Percentiles rank a stretch among this genome's conserved stretches.
Conservation (phyloP, 1,140 invertebrate species). For the Neomicropteryx cornuta region DNA sequence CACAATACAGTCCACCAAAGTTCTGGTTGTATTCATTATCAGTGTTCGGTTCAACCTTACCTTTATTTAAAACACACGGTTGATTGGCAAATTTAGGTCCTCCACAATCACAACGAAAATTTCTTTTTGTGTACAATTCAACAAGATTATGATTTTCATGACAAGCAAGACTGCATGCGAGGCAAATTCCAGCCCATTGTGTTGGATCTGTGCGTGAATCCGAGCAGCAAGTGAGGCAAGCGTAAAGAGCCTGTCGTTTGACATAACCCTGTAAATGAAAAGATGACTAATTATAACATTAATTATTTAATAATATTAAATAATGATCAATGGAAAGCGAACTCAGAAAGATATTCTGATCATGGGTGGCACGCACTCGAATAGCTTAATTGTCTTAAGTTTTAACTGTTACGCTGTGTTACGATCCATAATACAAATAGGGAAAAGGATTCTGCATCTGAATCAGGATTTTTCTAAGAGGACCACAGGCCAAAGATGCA, state of each 20-base stretch:
- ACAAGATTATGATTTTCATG: conserved; percentile 94
- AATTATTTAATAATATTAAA: conserved; percentile 1
- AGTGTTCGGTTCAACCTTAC: conserved; percentile 58
- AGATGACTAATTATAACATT: conserved; percentile 4
- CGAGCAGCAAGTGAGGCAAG: conserved; percentile 81
- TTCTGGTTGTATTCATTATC: conserved; percentile 92
- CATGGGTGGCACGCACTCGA: no score
- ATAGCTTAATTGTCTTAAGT: no score
- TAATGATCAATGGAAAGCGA: no score
- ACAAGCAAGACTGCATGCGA: conserved; percentile 90
- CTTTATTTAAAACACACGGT: conserved; percentile 61
- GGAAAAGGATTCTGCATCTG: no score
- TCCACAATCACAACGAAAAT: conserved; percentile 96
- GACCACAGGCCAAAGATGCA: no score
- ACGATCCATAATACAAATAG: no score
- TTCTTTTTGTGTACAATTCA: conserved; percentile 95
- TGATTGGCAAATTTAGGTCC: conserved; percentile 68
- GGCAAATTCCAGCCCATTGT: conserved; percentile 73
- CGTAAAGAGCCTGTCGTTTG: conserved; percentile 87
- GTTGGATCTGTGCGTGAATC: conserved; percentile 41
- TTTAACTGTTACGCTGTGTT: no score
- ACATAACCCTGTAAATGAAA: conserved; percentile 73
- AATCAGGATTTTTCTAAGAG: no score
- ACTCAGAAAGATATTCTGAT: no score
- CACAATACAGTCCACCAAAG: conserved; percentile 88